Percentiles rank a stretch among this genome's conserved stretches.
phyloP scores from a whole-genome alignment of 2,797 vertebrate genomes.

The Esox masquinongy region DNA sequence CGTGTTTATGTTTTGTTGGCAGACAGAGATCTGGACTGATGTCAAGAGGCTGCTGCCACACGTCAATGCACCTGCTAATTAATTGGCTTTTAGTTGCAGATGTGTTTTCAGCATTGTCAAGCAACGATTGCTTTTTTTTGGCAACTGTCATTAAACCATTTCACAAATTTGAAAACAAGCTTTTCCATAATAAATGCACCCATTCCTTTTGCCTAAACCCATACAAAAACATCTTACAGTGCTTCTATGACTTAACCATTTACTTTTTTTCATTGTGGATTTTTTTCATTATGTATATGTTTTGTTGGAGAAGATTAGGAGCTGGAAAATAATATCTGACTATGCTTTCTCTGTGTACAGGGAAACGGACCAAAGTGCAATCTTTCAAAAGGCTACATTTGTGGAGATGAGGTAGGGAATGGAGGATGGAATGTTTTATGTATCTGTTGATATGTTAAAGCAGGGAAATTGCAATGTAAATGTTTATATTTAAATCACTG shows the following conservation, averaged over 20 bases:
- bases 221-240: constrained; percentile 21
- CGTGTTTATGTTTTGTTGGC: constrained; percentile 63
- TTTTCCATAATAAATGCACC: constrained; percentile 33
- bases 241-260: constrained; percentile 51
- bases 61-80: constrained; percentile 79
- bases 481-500: no score
- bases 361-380: constrained; percentile 67
- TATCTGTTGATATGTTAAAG: constrained; percentile 59
- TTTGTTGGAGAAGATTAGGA: constrained; percentile 34
- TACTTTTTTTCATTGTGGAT: constrained; percentile 52
- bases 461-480: constrained; percentile 3
- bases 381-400: constrained; percentile 67
- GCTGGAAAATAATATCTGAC: constrained; percentile 48
- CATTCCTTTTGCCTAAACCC: not conserved
- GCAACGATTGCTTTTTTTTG: constrained; percentile 60
- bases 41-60: constrained; percentile 81
- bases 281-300: constrained; percentile 43
- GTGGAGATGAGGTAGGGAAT: constrained; percentile 59
- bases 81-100: constrained; percentile 80
- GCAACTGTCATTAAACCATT: constrained; percentile 64
- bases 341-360: constrained; percentile 50
- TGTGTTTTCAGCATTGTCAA: constrained; percentile 76
- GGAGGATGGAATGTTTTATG: constrained; percentile 57
- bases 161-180: constrained; percentile 25
- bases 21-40: constrained; percentile 75